phyloP scores from a whole-genome alignment of 1,140 invertebrate species.

The Megalopta genalis region DNA sequence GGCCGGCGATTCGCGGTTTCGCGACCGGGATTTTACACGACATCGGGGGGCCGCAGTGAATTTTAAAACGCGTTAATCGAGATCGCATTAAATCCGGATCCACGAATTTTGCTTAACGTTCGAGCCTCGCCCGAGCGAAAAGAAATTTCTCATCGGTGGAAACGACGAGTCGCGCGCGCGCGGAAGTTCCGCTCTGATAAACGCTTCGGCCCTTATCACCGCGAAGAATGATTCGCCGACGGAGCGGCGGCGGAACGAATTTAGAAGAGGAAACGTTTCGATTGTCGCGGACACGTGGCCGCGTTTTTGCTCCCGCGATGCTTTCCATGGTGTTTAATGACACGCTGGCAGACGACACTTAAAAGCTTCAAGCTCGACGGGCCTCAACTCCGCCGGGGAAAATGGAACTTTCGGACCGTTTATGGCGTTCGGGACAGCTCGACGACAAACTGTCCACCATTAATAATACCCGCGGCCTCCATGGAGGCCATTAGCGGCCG shows the following conservation, averaged over 20 bases:
- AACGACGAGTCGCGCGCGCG: too few relatives aligned
- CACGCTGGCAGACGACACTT: slow-evolving; percentile 17
- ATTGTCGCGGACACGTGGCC: not conserved
- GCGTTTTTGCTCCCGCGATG: not conserved
- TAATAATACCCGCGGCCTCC: slow-evolving; percentile 19
- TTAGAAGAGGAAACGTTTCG: not conserved
- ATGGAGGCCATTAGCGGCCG: slow-evolving; percentile 30
- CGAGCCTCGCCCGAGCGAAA: not conserved
- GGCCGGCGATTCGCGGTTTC: too few relatives aligned
- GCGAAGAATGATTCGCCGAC: not conserved
- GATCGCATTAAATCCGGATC: not conserved
- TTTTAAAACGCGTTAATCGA: not conserved
- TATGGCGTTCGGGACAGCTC: slow-evolving; percentile 29
- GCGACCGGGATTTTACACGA: too few relatives aligned
- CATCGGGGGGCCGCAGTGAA: too few relatives aligned
- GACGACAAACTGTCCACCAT: slow-evolving; percentile 38
- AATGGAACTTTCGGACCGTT: slow-evolving; percentile 28
- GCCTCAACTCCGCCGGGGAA: slow-evolving; percentile 12
- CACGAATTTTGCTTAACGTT: not conserved
- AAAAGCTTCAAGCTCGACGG: slow-evolving; percentile 13
- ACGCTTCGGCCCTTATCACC: not conserved
- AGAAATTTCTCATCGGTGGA: not conserved
- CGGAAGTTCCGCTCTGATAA: not conserved
- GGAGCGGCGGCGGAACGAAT: not conserved
- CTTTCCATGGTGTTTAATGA: not conserved